Evolutionary conservation across 2,113 vertebrate species (phyloP), one percentile per base, ranked within the genome.

Genomic region (Propithecus coquereli): DNA sequence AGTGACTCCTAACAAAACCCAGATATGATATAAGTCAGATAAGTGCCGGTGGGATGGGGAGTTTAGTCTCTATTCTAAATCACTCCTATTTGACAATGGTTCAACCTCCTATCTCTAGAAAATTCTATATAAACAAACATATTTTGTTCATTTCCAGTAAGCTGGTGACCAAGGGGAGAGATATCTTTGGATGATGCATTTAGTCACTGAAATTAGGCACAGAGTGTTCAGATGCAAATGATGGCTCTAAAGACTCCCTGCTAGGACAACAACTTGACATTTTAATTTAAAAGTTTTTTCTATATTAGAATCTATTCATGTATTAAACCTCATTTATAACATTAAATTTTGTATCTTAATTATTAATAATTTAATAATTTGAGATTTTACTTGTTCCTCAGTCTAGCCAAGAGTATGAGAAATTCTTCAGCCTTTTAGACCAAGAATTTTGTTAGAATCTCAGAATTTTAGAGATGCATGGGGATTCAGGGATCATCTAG

Each of bases 261-360:
- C 52, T 30, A 57, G 14, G 30, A 65, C 6, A 54, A 50, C 89
- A n/a, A 65, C 23, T 16, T 87, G 52, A 23, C 23, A 27, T 79
- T 91, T 95, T 92, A 34, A 82, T 96, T 93, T 94, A 81, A 94
- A 94, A 47, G 4, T 0, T n/a, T 61, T 68, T 80, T 89, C 37
- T n/a, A 52, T 73, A 82, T 18, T 70, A 50, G 27, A 63, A 45
- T 70, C 32, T 88, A 54, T 54, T 54, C 52, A 18, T 54, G 34
- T 59, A 85, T 37, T 86, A 91, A 88, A 82, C 40, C 23, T 88
- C 71, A 84, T 54, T 81, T 83, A 22, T 63, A 92, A 71, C 32
- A 85, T 89, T 96, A 82, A 40, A 70, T 43, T 63, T 63, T 79
- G 40, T 84, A 54, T 81, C 80, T 94, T 85, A 50, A 96, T 86